Base-by-base conservation (phyloP, 1,140 invertebrate genomes). In the Leptinotarsa texana region DNA sequence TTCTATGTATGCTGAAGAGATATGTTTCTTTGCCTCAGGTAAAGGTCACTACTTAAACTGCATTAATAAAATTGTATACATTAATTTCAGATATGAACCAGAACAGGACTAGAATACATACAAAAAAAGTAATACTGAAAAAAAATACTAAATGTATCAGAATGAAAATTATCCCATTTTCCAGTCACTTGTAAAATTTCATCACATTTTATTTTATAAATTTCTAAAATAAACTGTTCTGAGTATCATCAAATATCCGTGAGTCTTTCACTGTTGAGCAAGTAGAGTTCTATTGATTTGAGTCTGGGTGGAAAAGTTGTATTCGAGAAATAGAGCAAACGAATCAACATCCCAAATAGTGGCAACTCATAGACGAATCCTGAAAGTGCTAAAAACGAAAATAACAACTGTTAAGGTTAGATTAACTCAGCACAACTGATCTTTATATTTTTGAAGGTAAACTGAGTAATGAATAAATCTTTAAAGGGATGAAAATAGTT, bases 401-500 rank as follows among this genome's bases (percentile, higher is more conserved):
- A 11, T 4, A 33, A 3, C 17, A 5, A 48, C 17, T 48, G 5
- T 18, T 57, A 0, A 42, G 21, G 17, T 21, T 5, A 48, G 11
- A n/a, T 3, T 69, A 69, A 13, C 42, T 62, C 13, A 4, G 8
- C 33, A 42, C 8, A 42, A 42, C 2, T 42, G 33, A 42, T 11
- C 33, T 42, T 42, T 62, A 62, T 15, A 8, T 62, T 62, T 62
- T 62, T 62, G 2, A 62, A 15, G 0, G 3, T n/a, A 42, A 42
- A 42, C 8, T 42, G 3, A 42, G 2, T 42, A 42, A 42, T 42
- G 2, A 42, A 69, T 33, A 21, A 69, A 21, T 21, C 4, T 18
- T 65, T 22, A 3, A 17, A 24, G 2, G 27, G 63, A 65, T 8
- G n/a, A 18, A 33, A 71, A 15, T 70, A 81, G 85, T 89, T 89